Conservation (phyloP, 1,140 invertebrate genomes). For the Pygmarrhopalites habei region DNA sequence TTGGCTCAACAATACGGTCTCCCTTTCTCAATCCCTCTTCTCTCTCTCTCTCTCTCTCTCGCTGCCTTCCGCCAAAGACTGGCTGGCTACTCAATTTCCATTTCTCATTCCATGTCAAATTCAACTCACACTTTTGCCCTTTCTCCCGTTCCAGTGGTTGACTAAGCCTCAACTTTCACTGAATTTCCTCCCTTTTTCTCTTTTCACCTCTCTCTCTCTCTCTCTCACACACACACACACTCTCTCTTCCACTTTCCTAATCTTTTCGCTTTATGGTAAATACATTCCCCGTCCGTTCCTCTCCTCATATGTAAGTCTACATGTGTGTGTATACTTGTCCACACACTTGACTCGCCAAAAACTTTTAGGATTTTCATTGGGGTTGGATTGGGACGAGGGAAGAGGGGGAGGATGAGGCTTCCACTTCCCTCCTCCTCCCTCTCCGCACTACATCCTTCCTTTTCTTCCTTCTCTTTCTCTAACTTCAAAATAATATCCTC, state of each 20-base stretch:
- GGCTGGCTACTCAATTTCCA: background rate
- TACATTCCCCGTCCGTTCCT: background rate
- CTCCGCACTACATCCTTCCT: no score
- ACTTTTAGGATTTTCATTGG: no score
- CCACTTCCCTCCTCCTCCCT: no score
- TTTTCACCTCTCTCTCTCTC: background rate
- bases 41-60: background rate
- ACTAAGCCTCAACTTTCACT: constrained; percentile 1
- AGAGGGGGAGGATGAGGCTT: no score
- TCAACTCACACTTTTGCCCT: constrained; percentile 1
- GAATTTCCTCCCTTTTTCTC: background rate
- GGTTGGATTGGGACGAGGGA: no score
- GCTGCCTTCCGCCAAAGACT: background rate
- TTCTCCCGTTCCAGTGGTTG: constrained; percentile 1
- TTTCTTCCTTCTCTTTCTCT: no score
- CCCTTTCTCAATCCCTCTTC: background rate
- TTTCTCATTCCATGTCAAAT: background rate
- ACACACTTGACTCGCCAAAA: background rate
- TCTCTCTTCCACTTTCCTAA: background rate
- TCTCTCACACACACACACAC: background rate
- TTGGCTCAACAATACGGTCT: no score
- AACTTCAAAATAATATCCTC: no score
- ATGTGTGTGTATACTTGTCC: background rate
- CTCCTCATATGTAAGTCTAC: no score
- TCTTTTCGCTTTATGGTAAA: constrained; percentile 3